These are phyloP conservation scores for Brachionus angularis DNA, from an alignment of 1,140 invertebrate species.

Conservation along the genomic window DNA sequence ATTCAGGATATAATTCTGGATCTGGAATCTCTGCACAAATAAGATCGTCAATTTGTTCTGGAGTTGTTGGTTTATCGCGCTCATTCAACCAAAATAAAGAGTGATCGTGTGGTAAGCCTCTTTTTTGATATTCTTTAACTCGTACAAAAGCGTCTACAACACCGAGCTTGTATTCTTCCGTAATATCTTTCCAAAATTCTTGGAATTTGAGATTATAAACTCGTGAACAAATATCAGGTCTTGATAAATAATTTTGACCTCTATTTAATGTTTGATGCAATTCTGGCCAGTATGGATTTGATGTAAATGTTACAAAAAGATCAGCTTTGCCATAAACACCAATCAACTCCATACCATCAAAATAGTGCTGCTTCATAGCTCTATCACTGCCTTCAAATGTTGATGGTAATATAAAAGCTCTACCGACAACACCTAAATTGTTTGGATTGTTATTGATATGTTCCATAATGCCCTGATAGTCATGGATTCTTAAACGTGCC, in stretches of 20 bases:
- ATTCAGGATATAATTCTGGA: background rate
- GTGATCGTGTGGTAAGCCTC: slow-evolving; percentile 61
- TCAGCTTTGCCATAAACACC: slow-evolving; percentile 45
- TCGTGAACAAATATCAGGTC: slow-evolving; percentile 57
- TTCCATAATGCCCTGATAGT: slow-evolving; percentile 15
- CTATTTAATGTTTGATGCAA: slow-evolving; percentile 51
- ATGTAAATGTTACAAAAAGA: slow-evolving; percentile 49
- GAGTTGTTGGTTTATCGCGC: slow-evolving; percentile 35
- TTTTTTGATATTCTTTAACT: slow-evolving; percentile 61
- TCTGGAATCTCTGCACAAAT: background rate
- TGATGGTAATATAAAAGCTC: slow-evolving; percentile 9
- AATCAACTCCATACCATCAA: slow-evolving; percentile 46
- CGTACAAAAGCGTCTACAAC: slow-evolving; percentile 52
- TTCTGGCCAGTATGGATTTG: slow-evolving; percentile 52
- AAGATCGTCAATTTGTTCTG: slow-evolving; percentile 31
- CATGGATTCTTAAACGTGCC: background rate
- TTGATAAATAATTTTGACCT: slow-evolving; percentile 49
- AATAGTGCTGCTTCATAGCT: slow-evolving; percentile 30
- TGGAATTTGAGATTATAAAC: slow-evolving; percentile 61
- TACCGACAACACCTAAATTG: background rate
- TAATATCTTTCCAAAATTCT: slow-evolving; percentile 57
- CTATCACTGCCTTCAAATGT: slow-evolving; percentile 9
- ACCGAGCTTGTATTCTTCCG: slow-evolving; percentile 52
- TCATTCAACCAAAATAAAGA: slow-evolving; percentile 56
- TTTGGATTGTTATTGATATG: background rate